These are phyloP conservation scores for Pocillopora grandis DNA, from an alignment of 92 coral and sea anemone genomes.

Conservation along the genomic window DNA sequence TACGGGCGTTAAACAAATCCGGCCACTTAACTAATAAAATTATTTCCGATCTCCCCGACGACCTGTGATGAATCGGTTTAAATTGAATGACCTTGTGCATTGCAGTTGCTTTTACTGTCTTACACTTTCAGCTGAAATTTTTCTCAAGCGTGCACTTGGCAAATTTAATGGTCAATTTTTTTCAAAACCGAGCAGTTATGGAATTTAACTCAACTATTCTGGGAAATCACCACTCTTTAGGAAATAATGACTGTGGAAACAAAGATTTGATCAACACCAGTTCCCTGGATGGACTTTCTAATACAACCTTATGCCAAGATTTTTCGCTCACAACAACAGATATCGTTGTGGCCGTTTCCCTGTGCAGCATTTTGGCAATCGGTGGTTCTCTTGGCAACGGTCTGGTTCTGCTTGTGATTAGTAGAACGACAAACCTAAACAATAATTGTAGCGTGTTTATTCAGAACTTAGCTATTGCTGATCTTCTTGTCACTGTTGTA, in stretches of 20 bases:
- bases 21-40: no score
- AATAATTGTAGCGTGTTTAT: slow-evolving; percentile 22
- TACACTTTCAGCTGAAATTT: no score
- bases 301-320: not conserved
- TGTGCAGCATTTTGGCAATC: not conserved
- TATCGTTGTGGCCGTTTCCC: not conserved
- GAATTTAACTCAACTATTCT: not conserved
- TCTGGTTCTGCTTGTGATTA: slow-evolving; percentile 11
- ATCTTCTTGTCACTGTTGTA: slow-evolving; percentile 14
- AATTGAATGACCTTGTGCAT: no score
- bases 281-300: not conserved
- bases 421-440: not conserved
- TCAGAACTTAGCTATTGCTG: slow-evolving; percentile 22
- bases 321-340: not conserved
- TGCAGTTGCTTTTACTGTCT: no score
- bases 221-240: not conserved
- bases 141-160: no score
- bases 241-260: not conserved
- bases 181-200: not conserved
- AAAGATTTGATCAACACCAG: not conserved
- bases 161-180: not conserved
- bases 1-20: no score
- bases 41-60: no score
- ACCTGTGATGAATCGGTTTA: no score
- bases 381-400: slow-evolving; percentile 24